Percentiles rank a stretch among this genome's conserved stretches.
Evolutionary conservation across 2,113 vertebrate genomes (phyloP).

Genomic region (Tachysurus fulvidraco): DNA sequence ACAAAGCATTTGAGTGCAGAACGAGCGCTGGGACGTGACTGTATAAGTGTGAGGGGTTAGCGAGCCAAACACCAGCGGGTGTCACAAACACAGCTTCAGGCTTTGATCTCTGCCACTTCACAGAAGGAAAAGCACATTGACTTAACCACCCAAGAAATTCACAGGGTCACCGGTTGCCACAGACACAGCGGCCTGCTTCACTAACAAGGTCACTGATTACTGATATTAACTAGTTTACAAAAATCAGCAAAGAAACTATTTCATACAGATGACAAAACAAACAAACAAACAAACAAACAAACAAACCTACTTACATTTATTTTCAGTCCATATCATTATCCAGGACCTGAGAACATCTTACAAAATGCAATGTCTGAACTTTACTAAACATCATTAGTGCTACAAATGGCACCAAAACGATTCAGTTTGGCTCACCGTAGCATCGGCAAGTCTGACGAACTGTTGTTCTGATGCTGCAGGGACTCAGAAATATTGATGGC

Average conservation of each 20-base stretch:
- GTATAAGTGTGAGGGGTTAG: constrained; percentile 68
- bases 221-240: background rate
- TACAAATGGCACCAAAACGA: background rate
- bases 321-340: no score
- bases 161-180: background rate
- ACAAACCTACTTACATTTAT: background rate
- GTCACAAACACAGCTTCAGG: constrained; percentile 50
- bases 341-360: background rate
- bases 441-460: background rate
- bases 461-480: background rate
- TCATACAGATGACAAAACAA: background rate
- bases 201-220: background rate
- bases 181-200: background rate
- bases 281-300: background rate
- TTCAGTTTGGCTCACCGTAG: background rate
- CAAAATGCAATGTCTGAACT: background rate
- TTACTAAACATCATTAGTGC: background rate
- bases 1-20: constrained; percentile 65
- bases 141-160: constrained; percentile 29
- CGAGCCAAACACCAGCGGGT: constrained; percentile 63
- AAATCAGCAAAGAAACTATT: background rate
- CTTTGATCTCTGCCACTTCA: constrained; percentile 65
- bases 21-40: constrained; percentile 64
- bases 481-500: background rate
- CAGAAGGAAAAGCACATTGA: constrained; percentile 29